These are phyloP conservation scores for Chorisops tibialis DNA, from an alignment of 2,888 invertebrate species.

Conservation along the genomic window DNA sequence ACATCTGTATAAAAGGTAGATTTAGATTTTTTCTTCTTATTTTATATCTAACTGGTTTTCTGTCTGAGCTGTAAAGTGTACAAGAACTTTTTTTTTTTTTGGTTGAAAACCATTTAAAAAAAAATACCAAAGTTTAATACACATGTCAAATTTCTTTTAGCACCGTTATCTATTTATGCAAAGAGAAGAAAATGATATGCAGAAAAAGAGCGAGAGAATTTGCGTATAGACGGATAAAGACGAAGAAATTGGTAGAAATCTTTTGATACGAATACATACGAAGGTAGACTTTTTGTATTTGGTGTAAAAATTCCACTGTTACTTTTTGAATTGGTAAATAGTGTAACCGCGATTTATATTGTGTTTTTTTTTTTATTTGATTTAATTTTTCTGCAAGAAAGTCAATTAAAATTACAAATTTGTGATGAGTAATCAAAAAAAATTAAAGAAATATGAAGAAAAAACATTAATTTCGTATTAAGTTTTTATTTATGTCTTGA, in stretches of 20 bases:
- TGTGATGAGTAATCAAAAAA: neutral
- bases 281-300: too few relatives aligned
- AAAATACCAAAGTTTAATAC: constrained; percentile 8
- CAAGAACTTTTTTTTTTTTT: too few relatives aligned
- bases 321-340: constrained; percentile 2
- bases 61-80: neutral
- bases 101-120: too few relatives aligned
- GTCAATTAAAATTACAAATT: constrained; percentile 23
- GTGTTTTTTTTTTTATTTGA: too few relatives aligned
- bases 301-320: neutral
- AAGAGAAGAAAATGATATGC: neutral
- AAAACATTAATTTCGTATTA: too few relatives aligned
- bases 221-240: too few relatives aligned
- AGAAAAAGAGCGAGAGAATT: neutral
- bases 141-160: constrained; percentile 26
- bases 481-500: too few relatives aligned
- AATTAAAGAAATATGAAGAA: too few relatives aligned
- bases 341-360: too few relatives aligned
- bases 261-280: too few relatives aligned
- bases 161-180: constrained; percentile 25
- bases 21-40: neutral
- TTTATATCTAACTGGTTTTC: neutral
- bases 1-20: neutral
- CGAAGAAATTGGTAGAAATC: too few relatives aligned
- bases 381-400: constrained; percentile 3